Conservation (phyloP, 1,140 invertebrate species). For the Eurytemora carolleeae region DNA sequence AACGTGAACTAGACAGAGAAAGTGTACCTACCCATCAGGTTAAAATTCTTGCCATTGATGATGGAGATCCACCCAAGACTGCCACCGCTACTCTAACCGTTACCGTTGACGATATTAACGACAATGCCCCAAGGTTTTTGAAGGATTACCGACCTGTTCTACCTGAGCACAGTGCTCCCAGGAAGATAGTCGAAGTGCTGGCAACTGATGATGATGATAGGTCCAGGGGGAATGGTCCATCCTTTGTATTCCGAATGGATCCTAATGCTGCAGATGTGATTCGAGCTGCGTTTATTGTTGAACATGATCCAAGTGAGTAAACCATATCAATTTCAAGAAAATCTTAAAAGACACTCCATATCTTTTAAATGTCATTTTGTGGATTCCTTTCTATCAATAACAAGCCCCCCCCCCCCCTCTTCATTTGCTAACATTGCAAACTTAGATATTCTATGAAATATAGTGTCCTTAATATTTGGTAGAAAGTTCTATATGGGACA, state of each 20-base stretch:
- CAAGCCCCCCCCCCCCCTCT: no score
- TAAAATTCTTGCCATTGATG: slow-evolving; percentile 84
- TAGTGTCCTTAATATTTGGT: no score
- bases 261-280: slow-evolving; percentile 78
- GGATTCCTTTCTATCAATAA: no score
- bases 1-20: slow-evolving; percentile 42
- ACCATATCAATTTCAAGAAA: no score
- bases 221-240: slow-evolving; percentile 79
- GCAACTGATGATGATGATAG: slow-evolving; percentile 80
- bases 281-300: slow-evolving; percentile 74
- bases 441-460: no score
- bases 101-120: slow-evolving; percentile 88
- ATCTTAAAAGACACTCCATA: no score
- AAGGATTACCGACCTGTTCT: slow-evolving; percentile 76
- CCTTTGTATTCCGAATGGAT: slow-evolving; percentile 78
- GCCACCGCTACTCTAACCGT: slow-evolving; percentile 86
- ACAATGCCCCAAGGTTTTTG: slow-evolving; percentile 41
- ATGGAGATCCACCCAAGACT: slow-evolving; percentile 77
- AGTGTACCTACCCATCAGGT: slow-evolving; percentile 79
- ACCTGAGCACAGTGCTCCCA: slow-evolving; percentile 65
- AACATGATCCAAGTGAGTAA: slow-evolving; percentile 66
- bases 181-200: slow-evolving; percentile 74
- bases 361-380: no score
- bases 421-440: no score
- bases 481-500: no score